phyloP scores from a whole-genome alignment of 92 coral and sea anemone species.

The Umimayanthus chanpuru region DNA sequence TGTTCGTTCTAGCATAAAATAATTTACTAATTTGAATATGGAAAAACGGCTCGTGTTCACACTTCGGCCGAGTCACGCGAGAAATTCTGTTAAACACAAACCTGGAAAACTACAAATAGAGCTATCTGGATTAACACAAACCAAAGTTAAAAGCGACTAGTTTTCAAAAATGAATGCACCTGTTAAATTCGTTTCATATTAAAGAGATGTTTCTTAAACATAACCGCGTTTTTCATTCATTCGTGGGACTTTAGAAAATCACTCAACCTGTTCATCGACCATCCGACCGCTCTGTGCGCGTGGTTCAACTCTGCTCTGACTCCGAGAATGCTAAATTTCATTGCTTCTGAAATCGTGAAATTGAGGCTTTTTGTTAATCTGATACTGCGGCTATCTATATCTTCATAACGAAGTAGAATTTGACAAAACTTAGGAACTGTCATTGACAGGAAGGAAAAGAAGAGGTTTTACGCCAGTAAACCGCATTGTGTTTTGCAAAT shows the following conservation, averaged over 20 bases:
- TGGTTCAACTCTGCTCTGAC: constrained; percentile 23
- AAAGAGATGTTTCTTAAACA: constrained; percentile 27
- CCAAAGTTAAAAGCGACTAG: constrained; percentile 1
- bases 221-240: constrained; percentile 21
- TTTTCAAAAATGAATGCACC: constrained; percentile 17
- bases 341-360: background rate
- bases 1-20: constrained; percentile 98
- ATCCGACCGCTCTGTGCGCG: constrained; percentile 35
- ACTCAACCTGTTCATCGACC: constrained; percentile 24
- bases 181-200: constrained; percentile 25
- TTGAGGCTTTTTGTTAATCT: background rate
- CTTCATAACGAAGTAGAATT: constrained; percentile 30
- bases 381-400: constrained; percentile 43
- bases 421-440: constrained; percentile 42
- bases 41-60: constrained; percentile 72
- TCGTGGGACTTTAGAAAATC: constrained; percentile 41
- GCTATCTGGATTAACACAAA: background rate
- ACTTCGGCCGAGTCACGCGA: constrained; percentile 81
- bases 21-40: constrained; percentile 95
- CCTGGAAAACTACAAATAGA: constrained; percentile 22
- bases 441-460: constrained; percentile 50
- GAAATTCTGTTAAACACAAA: constrained; percentile 41
- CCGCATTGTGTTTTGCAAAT: constrained; percentile 44
- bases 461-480: constrained; percentile 35
- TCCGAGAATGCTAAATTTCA: background rate